These are phyloP conservation scores for Neogale vison DNA, from an alignment of 2,113 vertebrate species.

Conservation along the genomic window DNA sequence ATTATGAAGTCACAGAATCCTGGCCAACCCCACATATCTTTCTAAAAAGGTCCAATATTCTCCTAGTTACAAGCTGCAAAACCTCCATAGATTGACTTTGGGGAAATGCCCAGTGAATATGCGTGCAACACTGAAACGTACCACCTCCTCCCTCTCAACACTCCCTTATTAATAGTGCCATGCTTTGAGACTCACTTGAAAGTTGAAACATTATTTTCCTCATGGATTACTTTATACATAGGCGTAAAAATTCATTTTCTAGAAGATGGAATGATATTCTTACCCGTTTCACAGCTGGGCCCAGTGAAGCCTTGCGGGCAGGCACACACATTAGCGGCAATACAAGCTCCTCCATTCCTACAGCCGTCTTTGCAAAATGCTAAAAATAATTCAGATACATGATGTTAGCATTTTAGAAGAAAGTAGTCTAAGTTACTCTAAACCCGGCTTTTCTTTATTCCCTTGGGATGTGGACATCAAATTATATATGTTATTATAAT, in stretches of 20 bases:
- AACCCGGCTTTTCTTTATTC: not conserved
- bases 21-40: slow-evolving; percentile 36
- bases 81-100: slow-evolving; percentile 7
- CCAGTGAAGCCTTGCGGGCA: slow-evolving; percentile 98
- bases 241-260: slow-evolving; percentile 47
- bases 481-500: not conserved
- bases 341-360: slow-evolving; percentile 95
- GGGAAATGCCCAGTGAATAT: slow-evolving; percentile 31
- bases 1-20: slow-evolving; percentile 69
- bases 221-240: slow-evolving; percentile 66
- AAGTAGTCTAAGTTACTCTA: not conserved
- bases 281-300: slow-evolving; percentile 95
- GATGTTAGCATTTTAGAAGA: not conserved
- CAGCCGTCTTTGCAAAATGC: slow-evolving; percentile 97
- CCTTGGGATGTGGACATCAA: not conserved
- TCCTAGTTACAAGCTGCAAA: slow-evolving; percentile 65
- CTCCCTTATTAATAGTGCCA: slow-evolving; percentile 18
- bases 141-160: not conserved
- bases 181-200: slow-evolving; percentile 50
- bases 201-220: slow-evolving; percentile 66
- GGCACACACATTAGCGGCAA: slow-evolving; percentile 94
- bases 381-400: slow-evolving; percentile 82
- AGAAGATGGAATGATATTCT: slow-evolving; percentile 74
- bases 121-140: not conserved
- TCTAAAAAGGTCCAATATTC: slow-evolving; percentile 57